phyloP scores from a whole-genome alignment of 2,888 invertebrate genomes.

The Tenthredo notha region DNA sequence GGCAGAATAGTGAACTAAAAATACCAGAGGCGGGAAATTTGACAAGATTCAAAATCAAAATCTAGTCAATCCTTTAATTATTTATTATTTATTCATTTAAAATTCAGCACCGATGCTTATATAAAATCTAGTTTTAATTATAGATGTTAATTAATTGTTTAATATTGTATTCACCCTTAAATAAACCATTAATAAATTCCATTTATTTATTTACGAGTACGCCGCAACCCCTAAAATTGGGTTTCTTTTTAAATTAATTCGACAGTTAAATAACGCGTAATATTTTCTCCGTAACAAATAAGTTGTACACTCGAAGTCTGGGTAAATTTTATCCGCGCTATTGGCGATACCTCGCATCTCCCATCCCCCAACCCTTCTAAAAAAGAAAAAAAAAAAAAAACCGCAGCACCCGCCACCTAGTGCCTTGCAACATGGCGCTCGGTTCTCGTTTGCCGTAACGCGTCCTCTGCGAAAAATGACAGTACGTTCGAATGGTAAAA shows the following conservation, averaged over 20 bases:
- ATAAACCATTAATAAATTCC: not conserved
- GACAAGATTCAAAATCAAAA: not conserved
- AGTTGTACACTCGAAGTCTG: not conserved
- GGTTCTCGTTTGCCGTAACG: constrained; percentile 58
- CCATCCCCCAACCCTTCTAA: constrained; percentile 1
- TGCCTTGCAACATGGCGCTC: constrained; percentile 63
- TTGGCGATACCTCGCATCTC: not conserved
- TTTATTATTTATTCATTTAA: not conserved
- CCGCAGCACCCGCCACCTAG: constrained; percentile 52
- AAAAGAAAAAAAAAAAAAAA: too few relatives aligned
- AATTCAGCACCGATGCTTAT: not conserved
- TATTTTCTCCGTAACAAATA: not conserved
- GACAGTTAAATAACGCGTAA: not conserved
- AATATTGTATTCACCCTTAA: not conserved
- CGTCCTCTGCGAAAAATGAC: constrained; percentile 59
- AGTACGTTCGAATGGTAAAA: constrained; percentile 55
- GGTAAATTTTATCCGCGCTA: not conserved
- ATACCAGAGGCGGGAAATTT: not conserved
- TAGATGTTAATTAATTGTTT: not conserved
- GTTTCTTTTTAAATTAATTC: not conserved
- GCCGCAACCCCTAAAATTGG: not conserved
- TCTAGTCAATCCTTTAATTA: not conserved
- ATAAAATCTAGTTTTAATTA: not conserved
- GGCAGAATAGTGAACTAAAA: constrained; percentile 5
- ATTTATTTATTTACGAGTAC: not conserved